These are phyloP conservation scores for Geophilus truncorum DNA, from an alignment of 2,888 invertebrate genomes.

Conservation along the genomic window DNA sequence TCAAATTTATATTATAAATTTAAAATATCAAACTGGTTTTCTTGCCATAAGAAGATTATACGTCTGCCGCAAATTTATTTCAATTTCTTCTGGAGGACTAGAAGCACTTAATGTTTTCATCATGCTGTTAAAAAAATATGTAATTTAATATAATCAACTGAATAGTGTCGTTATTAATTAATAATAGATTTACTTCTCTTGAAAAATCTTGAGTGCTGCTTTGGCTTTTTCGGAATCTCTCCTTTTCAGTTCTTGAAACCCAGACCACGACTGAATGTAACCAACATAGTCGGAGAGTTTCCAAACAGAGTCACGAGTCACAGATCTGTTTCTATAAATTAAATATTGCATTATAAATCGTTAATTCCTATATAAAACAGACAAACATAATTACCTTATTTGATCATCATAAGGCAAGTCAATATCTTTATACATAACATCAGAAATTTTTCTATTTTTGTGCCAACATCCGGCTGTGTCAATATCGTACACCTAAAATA, in stretches of 20 bases:
- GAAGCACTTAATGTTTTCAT: background rate
- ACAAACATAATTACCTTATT: conserved; percentile 37
- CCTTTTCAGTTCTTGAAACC: conserved; percentile 44
- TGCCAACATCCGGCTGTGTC: conserved; percentile 39
- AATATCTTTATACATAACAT: conserved; percentile 40
- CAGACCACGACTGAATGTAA: conserved; percentile 46
- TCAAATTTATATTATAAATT: no score
- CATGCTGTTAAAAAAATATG: background rate
- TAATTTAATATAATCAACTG: background rate
- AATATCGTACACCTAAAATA: conserved; percentile 35
- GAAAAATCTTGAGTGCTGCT: background rate
- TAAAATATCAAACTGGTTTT: background rate
- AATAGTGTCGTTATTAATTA: no score
- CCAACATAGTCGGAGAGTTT: conserved; percentile 44
- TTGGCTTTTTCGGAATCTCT: conserved; percentile 36
- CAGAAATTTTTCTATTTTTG: conserved; percentile 38
- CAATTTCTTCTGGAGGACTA: background rate
- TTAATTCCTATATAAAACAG: background rate
- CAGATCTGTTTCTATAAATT: conserved; percentile 43
- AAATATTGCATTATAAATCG: background rate
- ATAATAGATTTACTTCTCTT: background rate
- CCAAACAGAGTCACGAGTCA: conserved; percentile 41
- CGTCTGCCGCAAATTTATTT: background rate
- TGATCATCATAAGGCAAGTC: conserved; percentile 41
- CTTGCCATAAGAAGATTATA: background rate